Evolutionary conservation across 2,113 vertebrate genomes (phyloP).

Genomic region (Pachycephala philippinensis): DNA sequence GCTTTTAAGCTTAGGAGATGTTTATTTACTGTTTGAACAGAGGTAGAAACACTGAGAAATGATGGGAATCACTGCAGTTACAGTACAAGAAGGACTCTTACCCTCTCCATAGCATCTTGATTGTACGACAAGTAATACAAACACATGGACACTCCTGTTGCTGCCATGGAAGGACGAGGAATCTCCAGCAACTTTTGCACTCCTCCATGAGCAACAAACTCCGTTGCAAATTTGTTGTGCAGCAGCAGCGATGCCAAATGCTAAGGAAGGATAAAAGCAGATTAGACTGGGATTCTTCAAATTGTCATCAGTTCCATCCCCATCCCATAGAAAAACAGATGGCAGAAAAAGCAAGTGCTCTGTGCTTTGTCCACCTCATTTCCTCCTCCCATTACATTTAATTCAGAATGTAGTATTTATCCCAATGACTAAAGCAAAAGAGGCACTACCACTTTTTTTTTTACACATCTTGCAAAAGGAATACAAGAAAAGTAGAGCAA

Average conservation of each 20-base stretch:
- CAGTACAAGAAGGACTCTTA: constrained; percentile 54
- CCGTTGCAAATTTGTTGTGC: constrained; percentile 98
- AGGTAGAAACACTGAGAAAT: not conserved
- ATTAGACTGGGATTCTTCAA: constrained; percentile 1
- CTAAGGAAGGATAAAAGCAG: constrained; percentile 64
- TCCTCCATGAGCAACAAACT: constrained; percentile 97
- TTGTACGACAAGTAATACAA: constrained; percentile 98
- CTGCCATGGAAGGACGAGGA: constrained; percentile 96
- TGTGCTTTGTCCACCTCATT: not conserved
- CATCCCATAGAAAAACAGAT: accelerated
- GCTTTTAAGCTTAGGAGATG: not conserved
- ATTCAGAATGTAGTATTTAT: not conserved
- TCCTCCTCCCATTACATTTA: not conserved
- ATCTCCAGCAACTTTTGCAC: constrained; percentile 97
- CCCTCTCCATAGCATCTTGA: constrained; percentile 98
- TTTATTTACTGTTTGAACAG: not conserved
- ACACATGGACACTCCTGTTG: constrained; percentile 96
- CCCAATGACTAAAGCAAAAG: not conserved
- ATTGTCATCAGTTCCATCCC: not conserved
- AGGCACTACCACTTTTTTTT: not conserved
- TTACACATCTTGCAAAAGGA: not conserved
- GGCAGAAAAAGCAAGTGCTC: not conserved
- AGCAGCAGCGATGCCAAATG: constrained; percentile 95
- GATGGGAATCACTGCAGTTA: not conserved
- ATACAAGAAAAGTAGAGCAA: not conserved